Evolutionary conservation across 2,797 vertebrate genomes (phyloP), one percentile per base, ranked within the genome.

Genomic region (Hydrolagus colliei): DNA sequence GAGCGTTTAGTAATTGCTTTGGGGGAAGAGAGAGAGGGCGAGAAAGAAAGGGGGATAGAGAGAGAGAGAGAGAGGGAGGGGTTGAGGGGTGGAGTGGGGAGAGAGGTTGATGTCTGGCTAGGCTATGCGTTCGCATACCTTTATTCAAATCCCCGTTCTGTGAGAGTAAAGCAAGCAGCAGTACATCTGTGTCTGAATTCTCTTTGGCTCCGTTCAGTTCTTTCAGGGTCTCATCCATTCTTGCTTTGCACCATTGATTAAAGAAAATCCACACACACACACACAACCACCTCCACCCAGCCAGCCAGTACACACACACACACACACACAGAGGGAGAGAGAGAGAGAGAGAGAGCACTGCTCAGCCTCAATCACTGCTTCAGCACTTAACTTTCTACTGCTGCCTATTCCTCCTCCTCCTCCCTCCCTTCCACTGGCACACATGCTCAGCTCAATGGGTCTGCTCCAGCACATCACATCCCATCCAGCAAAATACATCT

Each of bases 111-210:
- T 65, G 12, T 65, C 14, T 5, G 12, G 32, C 7, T 14, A 7
- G 22, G 22, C 32, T 84, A 9, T 52, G 41, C 35, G 32, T 20
- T 41, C 65, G 63, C 72, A 52, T 94, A 96, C 95, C 96, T 96
- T 92, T 94, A 73, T 91, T 92, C 77, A 94, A 91, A 79, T 95
- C 93, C 73, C 93, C 93, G 77, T 92, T 93, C 88, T 94, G 94
- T 4, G 95, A 93, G 89, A 96, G 91, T 88, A 96, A 85, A 11
- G 95, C 93, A 2, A 96, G 89, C 13, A 96, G 94, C 13, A 96
- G 94, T 92, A 94, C 93, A 89, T 96, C 94, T 41, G 91, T 87
- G 86, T 91, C 92, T 3, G 92, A 87, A 63, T 91, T 72, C 85
- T 93, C 92, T 91, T 92, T 94, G 61, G 90, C 91, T 86, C 90